Conservation (phyloP, 2,888 invertebrate genomes). For the Agrochola macilenta region DNA sequence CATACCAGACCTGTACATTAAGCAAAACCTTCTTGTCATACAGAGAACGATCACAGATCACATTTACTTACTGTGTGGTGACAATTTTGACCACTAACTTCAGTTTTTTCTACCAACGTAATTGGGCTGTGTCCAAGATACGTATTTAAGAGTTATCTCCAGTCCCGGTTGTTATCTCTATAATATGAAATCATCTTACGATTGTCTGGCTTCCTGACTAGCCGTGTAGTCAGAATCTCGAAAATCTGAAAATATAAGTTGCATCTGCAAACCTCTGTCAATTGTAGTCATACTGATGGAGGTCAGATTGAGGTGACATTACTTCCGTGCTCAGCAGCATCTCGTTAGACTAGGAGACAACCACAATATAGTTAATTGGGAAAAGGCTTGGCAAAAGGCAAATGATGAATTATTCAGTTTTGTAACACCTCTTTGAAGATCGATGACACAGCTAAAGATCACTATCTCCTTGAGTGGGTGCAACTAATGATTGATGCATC, state of each 20-base stretch:
- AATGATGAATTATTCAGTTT: slow-evolving; percentile 40
- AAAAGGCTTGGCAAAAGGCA: background rate
- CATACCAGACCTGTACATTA: background rate
- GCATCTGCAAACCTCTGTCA: background rate
- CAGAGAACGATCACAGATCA: background rate
- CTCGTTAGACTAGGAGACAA: background rate
- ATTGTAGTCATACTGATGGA: background rate
- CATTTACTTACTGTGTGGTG: background rate
- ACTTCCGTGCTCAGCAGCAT: background rate
- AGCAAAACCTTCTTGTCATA: background rate
- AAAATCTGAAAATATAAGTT: background rate
- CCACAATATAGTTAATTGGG: slow-evolving; percentile 31
- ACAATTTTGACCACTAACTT: background rate
- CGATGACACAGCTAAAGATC: slow-evolving; percentile 32
- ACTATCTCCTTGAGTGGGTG: slow-evolving; percentile 30
- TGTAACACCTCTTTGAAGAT: slow-evolving; percentile 32
- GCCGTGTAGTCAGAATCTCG: too few species aligned
- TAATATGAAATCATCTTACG: background rate
- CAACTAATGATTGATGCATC: slow-evolving; percentile 38
- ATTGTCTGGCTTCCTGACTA: background rate
- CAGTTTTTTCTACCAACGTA: background rate
- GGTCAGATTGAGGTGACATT: background rate
- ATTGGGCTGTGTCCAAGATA: too few species aligned
- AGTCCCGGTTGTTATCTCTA: background rate
- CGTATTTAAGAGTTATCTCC: background rate